Evolutionary conservation across 2,113 vertebrate species (phyloP), one percentile per base, ranked within the genome.

Genomic region (Odontesthes bonariensis): DNA sequence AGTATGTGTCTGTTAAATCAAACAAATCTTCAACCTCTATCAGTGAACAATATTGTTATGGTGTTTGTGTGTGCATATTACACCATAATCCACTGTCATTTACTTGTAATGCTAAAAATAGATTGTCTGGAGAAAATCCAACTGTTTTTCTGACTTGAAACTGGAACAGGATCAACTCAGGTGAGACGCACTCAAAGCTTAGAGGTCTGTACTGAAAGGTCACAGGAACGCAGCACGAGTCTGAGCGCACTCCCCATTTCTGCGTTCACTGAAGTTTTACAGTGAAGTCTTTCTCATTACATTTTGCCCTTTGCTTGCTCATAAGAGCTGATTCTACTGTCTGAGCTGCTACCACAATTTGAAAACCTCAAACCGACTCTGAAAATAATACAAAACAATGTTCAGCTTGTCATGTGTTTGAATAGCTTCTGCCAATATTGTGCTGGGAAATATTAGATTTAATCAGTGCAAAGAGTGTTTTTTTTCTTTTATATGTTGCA

Each of bases 401-500:
- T 5, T 16, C 42, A 49, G 9, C 17, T 49, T n/a, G 46, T 49
- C 46, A 4, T 19, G 4, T 49, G 16, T 8, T 49, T 6, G 7
- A n/a, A 8, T 49, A 49, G 17, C 46, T 49, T 19, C 17, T 2
- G 16, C 17, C 17, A n/a, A 8, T 8, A 49, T 49, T 19, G 19
- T 49, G 7, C 16, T 49, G 46, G 46, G 42, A 84, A 79, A 69
- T 52, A 62, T 70, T 61, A 55, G 6, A 69, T 72, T 63, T 59
- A 82, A 76, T 85, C 63, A 40, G 47, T 71, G 49, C n/a, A 77
- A 68, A 83, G 56, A 75, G 59, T 22, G 5, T 51, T 81, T 59
- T 47, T 53, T 19, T 58, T 44, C 11, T 2, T 44, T 44, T 14
- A 35, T 7, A 38, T 38, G 13, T 69, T 23, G 54, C 16, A 54